phyloP scores from a whole-genome alignment of 2,888 invertebrate species.

The Bellardia bayeri region DNA sequence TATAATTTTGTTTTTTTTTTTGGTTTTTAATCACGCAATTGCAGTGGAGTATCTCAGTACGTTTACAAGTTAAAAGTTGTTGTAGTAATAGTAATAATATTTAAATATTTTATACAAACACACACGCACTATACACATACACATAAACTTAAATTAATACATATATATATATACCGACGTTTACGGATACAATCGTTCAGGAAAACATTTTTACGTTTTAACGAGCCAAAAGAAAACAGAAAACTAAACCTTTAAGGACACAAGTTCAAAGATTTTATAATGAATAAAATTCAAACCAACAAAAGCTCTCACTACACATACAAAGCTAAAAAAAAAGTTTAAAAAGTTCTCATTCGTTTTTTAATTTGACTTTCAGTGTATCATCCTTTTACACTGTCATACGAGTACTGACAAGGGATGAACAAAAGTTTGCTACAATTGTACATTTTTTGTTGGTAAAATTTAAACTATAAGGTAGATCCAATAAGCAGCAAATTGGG shows the following conservation, averaged over 20 bases:
- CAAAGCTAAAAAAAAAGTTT: conserved; percentile 6
- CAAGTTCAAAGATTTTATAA: conserved; percentile 69
- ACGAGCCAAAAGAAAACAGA: conserved; percentile 62
- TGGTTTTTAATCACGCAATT: conserved; percentile 29
- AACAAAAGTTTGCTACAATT: not conserved
- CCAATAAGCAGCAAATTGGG: no score
- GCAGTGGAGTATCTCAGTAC: not conserved
- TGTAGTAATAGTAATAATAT: conserved; percentile 17
- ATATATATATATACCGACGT: conserved; percentile 28
- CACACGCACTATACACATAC: conserved; percentile 12
- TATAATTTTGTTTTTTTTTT: conserved; percentile 17
- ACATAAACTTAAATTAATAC: not conserved
- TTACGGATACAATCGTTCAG: not conserved
- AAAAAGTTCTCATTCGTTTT: conserved; percentile 49
- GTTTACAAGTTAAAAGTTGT: conserved; percentile 14
- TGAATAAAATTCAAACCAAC: conserved; percentile 47
- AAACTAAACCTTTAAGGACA: conserved; percentile 72
- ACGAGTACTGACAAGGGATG: not conserved
- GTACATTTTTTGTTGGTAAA: not conserved
- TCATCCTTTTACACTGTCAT: conserved; percentile 19
- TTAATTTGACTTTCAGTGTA: conserved; percentile 26
- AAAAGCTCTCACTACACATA: conserved; percentile 58
- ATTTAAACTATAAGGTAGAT: not conserved
- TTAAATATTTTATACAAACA: conserved; percentile 14
- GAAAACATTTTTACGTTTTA: conserved; percentile 59